phyloP scores from a whole-genome alignment of 2,113 vertebrate species.

The Pangasianodon gigas region DNA sequence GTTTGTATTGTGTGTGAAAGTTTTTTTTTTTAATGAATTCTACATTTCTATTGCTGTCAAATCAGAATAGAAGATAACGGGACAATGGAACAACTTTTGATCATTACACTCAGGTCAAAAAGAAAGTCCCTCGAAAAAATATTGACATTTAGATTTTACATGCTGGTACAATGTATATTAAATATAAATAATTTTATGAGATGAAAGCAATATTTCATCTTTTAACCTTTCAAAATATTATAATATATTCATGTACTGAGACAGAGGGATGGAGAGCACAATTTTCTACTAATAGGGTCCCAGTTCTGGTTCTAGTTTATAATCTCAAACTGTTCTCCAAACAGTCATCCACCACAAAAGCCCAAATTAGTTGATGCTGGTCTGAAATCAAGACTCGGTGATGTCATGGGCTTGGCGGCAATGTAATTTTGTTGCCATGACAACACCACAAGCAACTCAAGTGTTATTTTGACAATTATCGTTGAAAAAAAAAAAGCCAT shows the following conservation, averaged over 20 bases:
- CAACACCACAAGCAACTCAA: background rate
- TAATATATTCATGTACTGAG: background rate
- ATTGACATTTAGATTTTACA: background rate
- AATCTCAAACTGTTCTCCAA: background rate
- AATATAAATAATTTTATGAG: background rate
- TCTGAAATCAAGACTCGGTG: background rate
- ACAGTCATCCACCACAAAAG: background rate
- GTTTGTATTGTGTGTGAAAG: background rate
- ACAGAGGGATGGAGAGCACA: background rate
- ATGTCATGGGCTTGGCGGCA: background rate
- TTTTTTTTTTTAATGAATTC: too few species aligned
- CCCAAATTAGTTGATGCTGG: background rate
- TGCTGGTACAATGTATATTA: background rate
- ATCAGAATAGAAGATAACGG: background rate
- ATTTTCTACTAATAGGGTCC: background rate
- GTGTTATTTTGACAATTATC: background rate
- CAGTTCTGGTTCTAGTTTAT: background rate
- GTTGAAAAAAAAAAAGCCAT: background rate
- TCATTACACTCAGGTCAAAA: background rate
- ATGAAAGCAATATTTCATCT: background rate
- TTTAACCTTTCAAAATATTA: background rate
- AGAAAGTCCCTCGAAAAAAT: background rate
- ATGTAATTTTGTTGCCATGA: background rate
- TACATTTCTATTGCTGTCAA: background rate
- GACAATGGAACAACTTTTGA: background rate